These are phyloP conservation scores for Brachionus angularis DNA, from an alignment of 1,140 invertebrate species.

Conservation along the genomic window DNA sequence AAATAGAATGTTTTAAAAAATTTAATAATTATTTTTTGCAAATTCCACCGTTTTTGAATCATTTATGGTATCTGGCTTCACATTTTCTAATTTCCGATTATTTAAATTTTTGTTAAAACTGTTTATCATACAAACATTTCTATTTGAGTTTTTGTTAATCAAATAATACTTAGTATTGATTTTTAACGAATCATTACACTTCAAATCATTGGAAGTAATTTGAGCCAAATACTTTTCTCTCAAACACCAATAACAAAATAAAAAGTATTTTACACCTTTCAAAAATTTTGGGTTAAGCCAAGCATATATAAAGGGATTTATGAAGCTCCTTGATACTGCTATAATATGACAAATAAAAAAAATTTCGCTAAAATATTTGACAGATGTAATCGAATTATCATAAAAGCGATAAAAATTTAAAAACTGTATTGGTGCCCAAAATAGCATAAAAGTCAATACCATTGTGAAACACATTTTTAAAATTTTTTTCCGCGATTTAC, in stretches of 20 bases:
- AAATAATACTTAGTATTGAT: too few species aligned
- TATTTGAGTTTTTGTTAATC: too few species aligned
- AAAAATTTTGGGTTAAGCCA: conserved; percentile 7
- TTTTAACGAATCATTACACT: too few species aligned
- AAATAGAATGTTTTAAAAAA: too few species aligned
- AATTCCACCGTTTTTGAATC: too few species aligned
- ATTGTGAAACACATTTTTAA: conserved; percentile 42
- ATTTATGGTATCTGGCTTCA: too few species aligned
- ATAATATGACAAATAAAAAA: conserved; percentile 38
- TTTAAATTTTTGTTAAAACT: too few species aligned
- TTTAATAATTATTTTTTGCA: too few species aligned
- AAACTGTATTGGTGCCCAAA: conserved; percentile 35
- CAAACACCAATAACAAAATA: conserved; percentile 9
- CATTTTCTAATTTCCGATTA: too few species aligned
- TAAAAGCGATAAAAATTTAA: conserved; percentile 37
- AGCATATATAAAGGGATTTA: conserved; percentile 43
- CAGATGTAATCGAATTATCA: not conserved
- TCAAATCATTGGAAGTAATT: too few species aligned
- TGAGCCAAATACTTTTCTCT: too few species aligned
- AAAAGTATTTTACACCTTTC: not conserved
- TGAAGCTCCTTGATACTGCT: conserved; percentile 14
- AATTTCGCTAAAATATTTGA: conserved; percentile 13
- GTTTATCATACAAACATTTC: too few species aligned
- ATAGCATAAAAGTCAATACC: conserved; percentile 39
- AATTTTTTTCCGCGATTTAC: conserved; percentile 32